Base-by-base conservation (phyloP, 2,888 invertebrate genomes). In the Conops quadrifasciatus region DNA sequence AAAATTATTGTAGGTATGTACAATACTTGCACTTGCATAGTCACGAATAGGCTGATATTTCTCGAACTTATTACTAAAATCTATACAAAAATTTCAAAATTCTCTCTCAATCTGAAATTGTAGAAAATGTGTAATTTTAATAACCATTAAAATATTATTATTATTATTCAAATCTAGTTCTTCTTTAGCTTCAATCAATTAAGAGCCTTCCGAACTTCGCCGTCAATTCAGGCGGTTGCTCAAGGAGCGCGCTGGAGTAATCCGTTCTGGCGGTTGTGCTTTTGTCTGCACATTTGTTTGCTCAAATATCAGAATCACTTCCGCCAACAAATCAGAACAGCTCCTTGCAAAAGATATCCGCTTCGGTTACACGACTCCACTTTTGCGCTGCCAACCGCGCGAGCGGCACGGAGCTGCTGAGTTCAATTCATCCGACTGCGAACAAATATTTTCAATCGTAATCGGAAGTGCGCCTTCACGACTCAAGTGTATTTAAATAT, bases 251-350 rank as follows among this genome's bases (percentile, higher is more conserved):
- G 19, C 26, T 49, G 11, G 45, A 63, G 49, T 15, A 36, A 62
- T 43, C 45, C 62, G 28, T 62, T 36, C 64, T 49, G 7, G 36
- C 43, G 24, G 24, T 58, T 24, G 36, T 58, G 21, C 59, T 60
- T 62, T 68, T 68, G 68, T 69, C 66, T 72, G 47, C 49, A 21
- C 65, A 69, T 65, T 60, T 75, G 73, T 73, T 75, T 63, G 71
- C 72, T 67, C 72, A 75, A 73, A 73, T 73, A 73, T 71, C 71
- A 72, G 73, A 72, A 73, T 75, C 73, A 75, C 73, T 75, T 75
- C 74, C 74, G 73, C 71, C 68, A 73, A 73, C 74, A 75, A 73
- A 64, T 68, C 58, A 28, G 28, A 58, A 15, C 13, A 26, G 24
- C 58, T 49, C 58, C 63, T 36, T 71, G 36, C 59, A 36, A 53